Conservation (phyloP, 2,888 invertebrate species). For the Monopis laevigella region DNA sequence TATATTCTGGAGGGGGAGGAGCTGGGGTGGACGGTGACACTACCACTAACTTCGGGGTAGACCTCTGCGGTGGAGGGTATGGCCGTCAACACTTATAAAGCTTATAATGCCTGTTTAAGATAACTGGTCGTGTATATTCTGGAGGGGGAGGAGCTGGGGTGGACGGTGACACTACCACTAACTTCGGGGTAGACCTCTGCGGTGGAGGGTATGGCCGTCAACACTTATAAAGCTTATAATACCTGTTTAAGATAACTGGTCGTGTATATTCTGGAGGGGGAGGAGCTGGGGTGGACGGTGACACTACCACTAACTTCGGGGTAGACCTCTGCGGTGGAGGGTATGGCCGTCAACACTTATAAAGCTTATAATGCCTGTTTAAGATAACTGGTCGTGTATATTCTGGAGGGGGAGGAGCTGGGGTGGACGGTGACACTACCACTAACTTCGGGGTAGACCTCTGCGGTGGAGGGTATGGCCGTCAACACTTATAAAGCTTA, state of each 20-base stretch:
- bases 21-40: conserved; percentile 15
- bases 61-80: conserved; percentile 19
- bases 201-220: conserved; percentile 21
- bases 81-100: no score
- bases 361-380: conserved; percentile 29
- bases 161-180: conserved; percentile 10
- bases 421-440: conserved; percentile 13
- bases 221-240: conserved; percentile 7
- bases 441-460: conserved; percentile 14
- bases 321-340: conserved; percentile 19
- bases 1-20: no score
- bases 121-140: no score
- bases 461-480: conserved; percentile 20
- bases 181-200: conserved; percentile 15
- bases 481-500: no score
- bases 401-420: conserved; percentile 15
- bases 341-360: no score
- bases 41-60: conserved; percentile 11
- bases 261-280: no score
- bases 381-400: conserved; percentile 31
- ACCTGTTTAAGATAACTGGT: conserved; percentile 37
- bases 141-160: conserved; percentile 16
- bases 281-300: conserved; percentile 14
- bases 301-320: conserved; percentile 9
- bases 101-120: conserved; percentile 33